Conservation (phyloP, 2,888 invertebrate species). For the Candidula unifasciata region DNA sequence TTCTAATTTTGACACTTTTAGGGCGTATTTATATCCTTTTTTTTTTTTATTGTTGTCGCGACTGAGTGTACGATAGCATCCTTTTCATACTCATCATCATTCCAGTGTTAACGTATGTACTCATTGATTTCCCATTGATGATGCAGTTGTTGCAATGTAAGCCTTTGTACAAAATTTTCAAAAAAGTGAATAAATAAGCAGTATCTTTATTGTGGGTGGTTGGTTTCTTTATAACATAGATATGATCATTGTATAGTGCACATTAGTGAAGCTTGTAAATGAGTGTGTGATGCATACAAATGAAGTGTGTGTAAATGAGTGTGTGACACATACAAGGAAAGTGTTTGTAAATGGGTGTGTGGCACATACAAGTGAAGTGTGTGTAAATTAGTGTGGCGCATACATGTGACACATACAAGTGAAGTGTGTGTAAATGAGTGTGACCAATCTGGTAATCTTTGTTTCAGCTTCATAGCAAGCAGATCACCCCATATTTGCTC, state of each 20-base stretch:
- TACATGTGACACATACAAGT: too few species aligned
- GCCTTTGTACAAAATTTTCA: constrained; percentile 38
- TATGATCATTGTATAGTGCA: too few species aligned
- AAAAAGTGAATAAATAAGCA: constrained; percentile 4
- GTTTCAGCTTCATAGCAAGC: too few species aligned
- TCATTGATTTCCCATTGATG: constrained; percentile 47
- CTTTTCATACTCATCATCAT: constrained; percentile 39
- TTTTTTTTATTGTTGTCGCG: constrained; percentile 37
- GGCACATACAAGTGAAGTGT: too few species aligned
- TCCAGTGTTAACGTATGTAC: constrained; percentile 49
- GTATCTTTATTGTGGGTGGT: not conserved
- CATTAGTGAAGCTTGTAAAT: too few species aligned
- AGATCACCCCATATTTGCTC: too few species aligned
- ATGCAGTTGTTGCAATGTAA: constrained; percentile 54
- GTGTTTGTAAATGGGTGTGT: too few species aligned
- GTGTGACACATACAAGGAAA: too few species aligned
- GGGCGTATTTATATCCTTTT: not conserved
- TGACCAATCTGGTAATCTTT: too few species aligned
- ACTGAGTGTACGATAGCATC: not conserved
- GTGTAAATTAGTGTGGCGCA: too few species aligned
- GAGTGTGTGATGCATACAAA: not conserved
- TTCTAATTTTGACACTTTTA: not conserved
- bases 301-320: not conserved
- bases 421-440: too few species aligned
- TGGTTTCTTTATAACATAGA: not conserved